phyloP scores from a whole-genome alignment of 92 coral and sea anemone species.

The Parazoanthus swiftii region DNA sequence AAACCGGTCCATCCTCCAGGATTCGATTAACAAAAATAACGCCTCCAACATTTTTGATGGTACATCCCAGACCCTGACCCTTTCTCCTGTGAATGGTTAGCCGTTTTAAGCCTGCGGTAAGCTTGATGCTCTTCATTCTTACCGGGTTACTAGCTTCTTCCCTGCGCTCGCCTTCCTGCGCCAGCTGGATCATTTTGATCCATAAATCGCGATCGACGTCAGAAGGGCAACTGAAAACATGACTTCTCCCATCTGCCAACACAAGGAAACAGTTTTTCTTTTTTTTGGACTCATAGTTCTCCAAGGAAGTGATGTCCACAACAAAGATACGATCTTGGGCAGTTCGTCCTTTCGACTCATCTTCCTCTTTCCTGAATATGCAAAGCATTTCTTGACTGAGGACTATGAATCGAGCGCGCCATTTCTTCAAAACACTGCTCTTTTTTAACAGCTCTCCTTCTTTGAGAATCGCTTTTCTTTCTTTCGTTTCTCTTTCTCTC shows the following conservation, averaged over 20 bases:
- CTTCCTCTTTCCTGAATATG: constrained; percentile 90
- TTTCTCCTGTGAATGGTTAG: constrained; percentile 75
- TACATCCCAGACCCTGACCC: constrained; percentile 88
- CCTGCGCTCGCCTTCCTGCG: constrained; percentile 74
- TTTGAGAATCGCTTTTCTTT: constrained; percentile 60
- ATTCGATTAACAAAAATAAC: constrained; percentile 92
- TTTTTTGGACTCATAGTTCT: constrained; percentile 85
- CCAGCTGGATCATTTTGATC: constrained; percentile 69
- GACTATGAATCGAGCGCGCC: constrained; percentile 87
- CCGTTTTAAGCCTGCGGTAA: constrained; percentile 85
- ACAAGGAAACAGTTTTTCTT: constrained; percentile 82
- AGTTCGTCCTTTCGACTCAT: constrained; percentile 74
- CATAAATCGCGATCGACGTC: constrained; percentile 82
- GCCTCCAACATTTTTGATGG: constrained; percentile 94
- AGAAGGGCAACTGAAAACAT: constrained; percentile 71
- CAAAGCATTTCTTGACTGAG: constrained; percentile 85
- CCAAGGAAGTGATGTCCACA: constrained; percentile 77
- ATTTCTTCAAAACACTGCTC: constrained; percentile 82
- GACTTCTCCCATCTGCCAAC: constrained; percentile 79
- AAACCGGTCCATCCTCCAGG: constrained; percentile 92
- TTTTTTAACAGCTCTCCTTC: constrained; percentile 86
- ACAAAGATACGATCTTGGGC: constrained; percentile 90
- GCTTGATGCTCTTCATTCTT: constrained; percentile 80
- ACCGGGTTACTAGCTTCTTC: constrained; percentile 90
- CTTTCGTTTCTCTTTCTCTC: constrained; percentile 34